Evolutionary conservation across 2,888 invertebrate genomes (phyloP), one percentile per base, ranked within the genome.

Genomic region (Willowsia nigromaculata): DNA sequence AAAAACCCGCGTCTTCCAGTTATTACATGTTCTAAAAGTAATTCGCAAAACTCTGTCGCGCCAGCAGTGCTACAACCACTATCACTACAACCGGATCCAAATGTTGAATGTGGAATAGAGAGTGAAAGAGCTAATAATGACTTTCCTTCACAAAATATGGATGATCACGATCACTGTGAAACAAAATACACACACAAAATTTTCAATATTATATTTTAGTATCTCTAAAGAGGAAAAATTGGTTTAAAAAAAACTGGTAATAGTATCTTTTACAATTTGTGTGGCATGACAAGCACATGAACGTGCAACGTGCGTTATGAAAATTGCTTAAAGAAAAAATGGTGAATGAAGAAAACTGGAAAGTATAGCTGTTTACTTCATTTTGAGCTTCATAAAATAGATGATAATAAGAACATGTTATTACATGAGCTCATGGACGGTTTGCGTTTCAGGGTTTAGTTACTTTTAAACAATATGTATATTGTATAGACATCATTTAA

Each of bases 111-210:
- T 71, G 22, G 18, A 47, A 43, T 27, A 62, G 27, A 37, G 56
- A 40, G 40, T 56, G 22, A 6, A 11, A n/a, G 33, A 65, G 30
- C 33, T 65, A 65, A 65, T 68, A 68, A 65, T 25, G 33, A n/a
- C n/a, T n/a, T n/a, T n/a, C 56, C 59, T 53, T 56, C 85, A 74
- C 56, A 33, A 50, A 13, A 40, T 37, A 65, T 53, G 53, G 68
- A 30, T n/a, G n/a, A n/a, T 37, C 85, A 85, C 62, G 85, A 78
- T 85, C 85, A 85, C 78, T 78, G 53, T 59, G 78, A 76, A 62
- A 78, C 47, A 78, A 76, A 76, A 71, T 71, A 25, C 50, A 37
- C 25, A 50, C 15, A 43, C 25, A 53, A 13, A 33, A 22, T 47
- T 37, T 7, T 33, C 43, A 59, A 25, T 59, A 37, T 11, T 37